Percentiles rank a stretch among this genome's conserved stretches.
Evolutionary conservation across 2,888 invertebrate genomes (phyloP).

Genomic region (Napeogenes inachia): DNA sequence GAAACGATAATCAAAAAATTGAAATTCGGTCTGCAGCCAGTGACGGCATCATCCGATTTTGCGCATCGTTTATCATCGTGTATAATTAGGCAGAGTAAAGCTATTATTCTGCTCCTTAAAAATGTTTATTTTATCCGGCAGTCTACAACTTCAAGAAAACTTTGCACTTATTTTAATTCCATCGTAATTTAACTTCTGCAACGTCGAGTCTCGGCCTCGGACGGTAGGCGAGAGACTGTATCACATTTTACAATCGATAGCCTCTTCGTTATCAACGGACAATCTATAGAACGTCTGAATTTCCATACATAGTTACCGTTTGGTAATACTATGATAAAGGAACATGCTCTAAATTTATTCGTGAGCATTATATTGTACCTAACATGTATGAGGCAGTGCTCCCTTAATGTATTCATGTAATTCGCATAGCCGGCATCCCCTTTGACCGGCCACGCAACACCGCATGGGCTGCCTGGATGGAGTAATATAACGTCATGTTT

Average conservation of each 20-base stretch:
- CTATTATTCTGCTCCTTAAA: conserved; percentile 44
- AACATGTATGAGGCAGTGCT: conserved; percentile 69
- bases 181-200: conserved; percentile 33
- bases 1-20: conserved; percentile 74
- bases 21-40: conserved; percentile 66
- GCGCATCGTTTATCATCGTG: conserved; percentile 67
- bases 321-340: conserved; percentile 62
- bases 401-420: conserved; percentile 78
- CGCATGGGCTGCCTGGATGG: conserved; percentile 69
- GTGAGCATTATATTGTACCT: conserved; percentile 72
- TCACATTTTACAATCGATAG: conserved; percentile 33
- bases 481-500: conserved; percentile 76
- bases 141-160: conserved; percentile 40
- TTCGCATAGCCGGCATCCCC: conserved; percentile 76
- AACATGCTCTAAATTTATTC: conserved; percentile 73
- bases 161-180: conserved; percentile 39
- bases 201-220: conserved; percentile 34
- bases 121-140: conserved; percentile 29
- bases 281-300: conserved; percentile 58
- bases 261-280: conserved; percentile 41
- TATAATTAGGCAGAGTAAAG: conserved; percentile 67
- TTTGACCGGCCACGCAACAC: conserved; percentile 77
- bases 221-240: conserved; percentile 30
- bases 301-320: conserved; percentile 64
- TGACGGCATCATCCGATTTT: conserved; percentile 71